Evolutionary conservation across 2,113 vertebrate species (phyloP).

Genomic region (Zosterops japonicus): DNA sequence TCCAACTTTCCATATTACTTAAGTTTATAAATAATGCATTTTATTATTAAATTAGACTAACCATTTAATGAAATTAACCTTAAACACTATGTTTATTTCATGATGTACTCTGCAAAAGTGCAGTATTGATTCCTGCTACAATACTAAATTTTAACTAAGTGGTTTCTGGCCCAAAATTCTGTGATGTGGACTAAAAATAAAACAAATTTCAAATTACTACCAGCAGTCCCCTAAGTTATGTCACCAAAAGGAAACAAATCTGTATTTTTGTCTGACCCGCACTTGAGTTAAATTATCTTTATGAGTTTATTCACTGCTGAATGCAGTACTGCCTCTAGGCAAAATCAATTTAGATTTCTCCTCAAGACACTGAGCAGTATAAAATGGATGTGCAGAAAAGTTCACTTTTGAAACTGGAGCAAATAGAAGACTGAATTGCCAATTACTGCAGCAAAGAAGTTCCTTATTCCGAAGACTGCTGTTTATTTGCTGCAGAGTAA

Average conservation of each 20-base stretch:
- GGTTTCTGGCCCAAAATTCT: slow-evolving; percentile 5
- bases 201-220: neutral
- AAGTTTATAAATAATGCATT: neutral
- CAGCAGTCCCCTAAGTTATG: slow-evolving; percentile 39
- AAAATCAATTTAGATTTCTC: slow-evolving; percentile 66
- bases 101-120: neutral
- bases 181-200: neutral
- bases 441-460: slow-evolving; percentile 71
- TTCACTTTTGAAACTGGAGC: slow-evolving; percentile 50
- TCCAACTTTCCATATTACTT: neutral
- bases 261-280: slow-evolving; percentile 84
- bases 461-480: slow-evolving; percentile 63
- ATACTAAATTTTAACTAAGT: neutral
- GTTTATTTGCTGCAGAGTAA: slow-evolving; percentile 75
- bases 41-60: neutral
- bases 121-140: neutral
- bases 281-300: slow-evolving; percentile 70
- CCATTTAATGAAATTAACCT: neutral
- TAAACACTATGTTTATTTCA: slow-evolving; percentile 12
- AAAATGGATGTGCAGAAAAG: slow-evolving; percentile 69
- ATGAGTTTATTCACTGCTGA: slow-evolving; percentile 67
- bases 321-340: slow-evolving; percentile 59
- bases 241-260: slow-evolving; percentile 81
- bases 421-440: slow-evolving; percentile 68
- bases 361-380: slow-evolving; percentile 80